These are phyloP conservation scores for Lepidurus apus DNA, from an alignment of 1,140 invertebrate species.

Conservation along the genomic window DNA sequence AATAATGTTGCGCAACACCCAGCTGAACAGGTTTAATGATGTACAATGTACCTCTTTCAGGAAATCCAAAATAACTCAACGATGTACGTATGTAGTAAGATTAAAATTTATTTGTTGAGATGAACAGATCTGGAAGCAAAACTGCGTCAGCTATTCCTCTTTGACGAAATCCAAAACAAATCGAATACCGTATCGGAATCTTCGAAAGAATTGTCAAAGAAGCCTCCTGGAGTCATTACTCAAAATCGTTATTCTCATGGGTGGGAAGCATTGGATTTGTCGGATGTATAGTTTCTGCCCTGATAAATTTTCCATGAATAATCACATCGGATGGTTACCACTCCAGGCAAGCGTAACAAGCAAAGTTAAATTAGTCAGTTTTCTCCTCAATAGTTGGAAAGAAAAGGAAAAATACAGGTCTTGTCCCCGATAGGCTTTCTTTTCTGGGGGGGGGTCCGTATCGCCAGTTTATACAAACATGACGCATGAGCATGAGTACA, in stretches of 20 bases:
- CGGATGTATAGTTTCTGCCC: neutral
- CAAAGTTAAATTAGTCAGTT: neutral
- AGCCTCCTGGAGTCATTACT: neutral
- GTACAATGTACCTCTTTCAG: no score
- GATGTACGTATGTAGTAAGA: no score
- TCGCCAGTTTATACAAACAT: neutral
- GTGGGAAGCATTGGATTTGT: neutral
- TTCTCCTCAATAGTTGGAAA: neutral
- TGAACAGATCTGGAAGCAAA: no score
- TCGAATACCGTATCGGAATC: no score
- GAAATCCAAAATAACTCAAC: no score
- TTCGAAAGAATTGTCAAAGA: neutral
- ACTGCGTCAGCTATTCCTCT: no score
- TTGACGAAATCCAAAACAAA: no score
- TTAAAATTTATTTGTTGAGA: no score
- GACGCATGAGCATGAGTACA: neutral
- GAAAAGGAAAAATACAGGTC: neutral
- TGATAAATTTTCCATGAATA: neutral
- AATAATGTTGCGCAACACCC: no score
- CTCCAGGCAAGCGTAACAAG: neutral
- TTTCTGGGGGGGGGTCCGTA: neutral
- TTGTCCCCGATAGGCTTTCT: neutral
- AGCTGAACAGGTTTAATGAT: no score
- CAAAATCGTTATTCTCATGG: neutral
- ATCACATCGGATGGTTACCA: neutral